phyloP scores from a whole-genome alignment of 2,113 vertebrate species.

The Epinephelus moara region DNA sequence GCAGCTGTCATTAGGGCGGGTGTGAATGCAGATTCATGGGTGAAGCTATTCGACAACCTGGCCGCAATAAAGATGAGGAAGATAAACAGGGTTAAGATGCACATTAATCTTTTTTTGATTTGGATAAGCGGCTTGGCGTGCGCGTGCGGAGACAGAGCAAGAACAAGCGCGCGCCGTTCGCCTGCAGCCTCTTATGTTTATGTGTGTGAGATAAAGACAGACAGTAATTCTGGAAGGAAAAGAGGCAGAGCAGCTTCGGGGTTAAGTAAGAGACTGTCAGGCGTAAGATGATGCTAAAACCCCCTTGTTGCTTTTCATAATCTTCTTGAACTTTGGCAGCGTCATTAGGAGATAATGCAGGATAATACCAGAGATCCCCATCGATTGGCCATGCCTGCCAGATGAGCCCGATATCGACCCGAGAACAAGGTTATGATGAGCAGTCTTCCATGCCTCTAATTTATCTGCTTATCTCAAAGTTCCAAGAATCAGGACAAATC shows the following conservation, averaged over 20 bases:
- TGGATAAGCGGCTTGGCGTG: constrained; percentile 29
- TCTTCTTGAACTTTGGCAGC: constrained; percentile 75
- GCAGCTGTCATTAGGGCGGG: constrained; percentile 69
- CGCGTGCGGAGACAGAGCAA: background rate
- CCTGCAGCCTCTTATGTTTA: constrained; percentile 32
- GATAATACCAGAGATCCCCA: constrained; percentile 64
- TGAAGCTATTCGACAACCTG: constrained; percentile 67
- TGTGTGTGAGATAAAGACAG: constrained; percentile 39
- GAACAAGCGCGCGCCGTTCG: background rate
- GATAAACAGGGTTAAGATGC: constrained; percentile 73
- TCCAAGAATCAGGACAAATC: constrained; percentile 40
- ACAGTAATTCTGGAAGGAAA: constrained; percentile 39
- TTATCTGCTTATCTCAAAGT: constrained; percentile 49
- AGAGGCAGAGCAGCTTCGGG: constrained; percentile 9
- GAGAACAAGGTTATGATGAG: constrained; percentile 71
- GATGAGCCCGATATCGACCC: constrained; percentile 71
- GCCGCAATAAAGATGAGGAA: constrained; percentile 62
- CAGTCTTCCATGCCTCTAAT: constrained; percentile 55
- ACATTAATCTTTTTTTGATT: constrained; percentile 67
- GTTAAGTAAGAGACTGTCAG: constrained; percentile 41
- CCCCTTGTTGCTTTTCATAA: constrained; percentile 74
- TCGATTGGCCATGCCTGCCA: constrained; percentile 70
- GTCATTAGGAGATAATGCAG: constrained; percentile 67
- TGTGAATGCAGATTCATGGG: constrained; percentile 72
- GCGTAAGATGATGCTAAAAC: constrained; percentile 58